Evolutionary conservation across 2,797 vertebrate genomes (phyloP), one percentile per base, ranked within the genome.

Genomic region (Acestrorhynchus altus): DNA sequence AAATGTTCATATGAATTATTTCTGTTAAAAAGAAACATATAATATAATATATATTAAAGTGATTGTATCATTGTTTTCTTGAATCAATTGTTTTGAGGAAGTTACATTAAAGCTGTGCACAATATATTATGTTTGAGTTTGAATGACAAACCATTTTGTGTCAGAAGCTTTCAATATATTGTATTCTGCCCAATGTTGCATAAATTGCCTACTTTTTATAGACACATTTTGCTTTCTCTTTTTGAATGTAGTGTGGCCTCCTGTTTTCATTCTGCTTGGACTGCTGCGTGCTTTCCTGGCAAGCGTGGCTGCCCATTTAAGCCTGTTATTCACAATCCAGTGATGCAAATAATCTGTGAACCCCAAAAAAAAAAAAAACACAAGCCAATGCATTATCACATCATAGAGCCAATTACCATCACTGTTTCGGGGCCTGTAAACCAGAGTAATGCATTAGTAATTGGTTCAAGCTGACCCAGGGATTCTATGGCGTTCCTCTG

Each of bases 391-490:
- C 40, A 40, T 78, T 59, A 66, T 72, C 76, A 78, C 76, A 78
- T 72, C 60, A 72, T 24, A 72, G 68, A 65, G 35, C 16, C 59
- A 63, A 65, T 72, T 71, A 71, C 39, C 60, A 54, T 64, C 12
- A n/a, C 39, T 72, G 35, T 71, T 47, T 46, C 35, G 57, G 56
- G 6, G 20, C n/a, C 69, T 47, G 31, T 72, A 66, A 78, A 78
- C n/a, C 40, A 39, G 16, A 2, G 16, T 73, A 63, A 61, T 61
- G 57, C 57, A 65, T 66, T 42, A 26, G 69, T 72, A 78, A 78
- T 66, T 66, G 42, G 60, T 78, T 72, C 76, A 72, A 78, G 76
- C 68, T 78, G 60, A 59, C 24, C 24, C 66, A 51, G 54, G 12
- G 39, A 16, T 54, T 75, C 9, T 20, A 60, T 61, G 26, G 28